Evolutionary conservation across 2,888 invertebrate species (phyloP), one percentile per base, ranked within the genome.

Genomic region (Pristionchus fissidentatus): DNA sequence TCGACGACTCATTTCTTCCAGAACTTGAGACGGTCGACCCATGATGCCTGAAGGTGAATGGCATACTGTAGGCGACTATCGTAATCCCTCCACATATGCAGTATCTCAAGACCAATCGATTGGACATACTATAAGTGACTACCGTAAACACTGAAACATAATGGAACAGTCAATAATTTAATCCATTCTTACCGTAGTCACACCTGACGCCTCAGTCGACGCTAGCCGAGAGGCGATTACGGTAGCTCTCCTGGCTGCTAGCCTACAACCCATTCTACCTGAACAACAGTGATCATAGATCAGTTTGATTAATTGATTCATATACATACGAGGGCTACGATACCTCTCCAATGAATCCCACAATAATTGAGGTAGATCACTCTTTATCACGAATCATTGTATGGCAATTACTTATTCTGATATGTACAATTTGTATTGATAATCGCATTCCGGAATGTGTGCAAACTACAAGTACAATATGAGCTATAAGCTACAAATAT

Each of bases 1-100:
- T n/a, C 70, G 38, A n/a, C 38, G 38, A 38, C 41, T 41, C 43
- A 70, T 70, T 19, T 70, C 70, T 35, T 70, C 70, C 41, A 70
- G 41, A 38, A 41, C 43, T 43, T 70, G 70, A 15, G 7, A 8
- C 1, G 70, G n/a, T 22, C 70, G 70, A 3, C 70, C 70, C 43
- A 43, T 70, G 5, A 70, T 43, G 43, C 43, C 70, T 70, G 70
- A 70, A n/a, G n/a, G n/a, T 3, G 22, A 70, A 70, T 22, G 22
- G 66, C n/a, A 8, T 70, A 70, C 38, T 41, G 41, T 32, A 70
- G n/a, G n/a, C n/a, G 41, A 35, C 22, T 41, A 70, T 26, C 7
- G 70, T 41, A 70, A 26, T 70, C 70, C 1, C n/a, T n/a, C n/a
- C n/a, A n/a, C n/a, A n/a, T n/a, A 2, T 19, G 22, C 4, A 66